Conservation (phyloP, 2,113 vertebrate species). For the Pachypanchax playfairii region DNA sequence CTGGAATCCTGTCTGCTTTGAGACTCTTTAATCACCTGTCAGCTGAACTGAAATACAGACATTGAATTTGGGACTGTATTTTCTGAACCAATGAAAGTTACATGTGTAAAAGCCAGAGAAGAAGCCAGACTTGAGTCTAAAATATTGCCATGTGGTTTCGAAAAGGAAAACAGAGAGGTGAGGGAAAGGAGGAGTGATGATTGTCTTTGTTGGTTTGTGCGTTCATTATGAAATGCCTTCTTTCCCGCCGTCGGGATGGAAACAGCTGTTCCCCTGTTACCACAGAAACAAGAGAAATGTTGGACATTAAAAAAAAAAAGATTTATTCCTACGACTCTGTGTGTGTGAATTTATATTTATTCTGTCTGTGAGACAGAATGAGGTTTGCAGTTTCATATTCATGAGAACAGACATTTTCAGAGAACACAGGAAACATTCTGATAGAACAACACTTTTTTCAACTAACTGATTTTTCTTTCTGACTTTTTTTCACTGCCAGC, state of each 20-base stretch:
- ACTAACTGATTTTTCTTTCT: neutral
- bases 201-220: slow-evolving; percentile 69
- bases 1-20: neutral
- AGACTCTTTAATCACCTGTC: neutral
- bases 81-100: slow-evolving; percentile 4
- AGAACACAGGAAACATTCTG: slow-evolving; percentile 19
- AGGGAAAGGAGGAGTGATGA: slow-evolving; percentile 10
- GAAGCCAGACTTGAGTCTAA: slow-evolving; percentile 4
- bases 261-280: slow-evolving; percentile 69
- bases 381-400: slow-evolving; percentile 35
- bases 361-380: slow-evolving; percentile 21
- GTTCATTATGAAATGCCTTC: slow-evolving; percentile 72
- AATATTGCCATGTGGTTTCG: slow-evolving; percentile 12
- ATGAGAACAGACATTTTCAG: slow-evolving; percentile 31
- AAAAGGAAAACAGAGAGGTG: slow-evolving; percentile 14
- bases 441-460: slow-evolving; percentile 1
- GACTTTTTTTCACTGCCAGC: slow-evolving; percentile 18
- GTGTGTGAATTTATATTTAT: slow-evolving; percentile 40
- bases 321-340: slow-evolving; percentile 68
- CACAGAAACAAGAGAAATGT: slow-evolving; percentile 74
- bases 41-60: neutral
- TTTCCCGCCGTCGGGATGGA: slow-evolving; percentile 57
- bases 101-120: slow-evolving; percentile 18
- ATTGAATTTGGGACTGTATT: slow-evolving; percentile 6
- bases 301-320: slow-evolving; percentile 79